Percentiles rank a stretch among this genome's conserved stretches.
These are phyloP conservation scores for Euura saliciscinereae DNA, from an alignment of 1,140 invertebrate species.

Conservation along the genomic window DNA sequence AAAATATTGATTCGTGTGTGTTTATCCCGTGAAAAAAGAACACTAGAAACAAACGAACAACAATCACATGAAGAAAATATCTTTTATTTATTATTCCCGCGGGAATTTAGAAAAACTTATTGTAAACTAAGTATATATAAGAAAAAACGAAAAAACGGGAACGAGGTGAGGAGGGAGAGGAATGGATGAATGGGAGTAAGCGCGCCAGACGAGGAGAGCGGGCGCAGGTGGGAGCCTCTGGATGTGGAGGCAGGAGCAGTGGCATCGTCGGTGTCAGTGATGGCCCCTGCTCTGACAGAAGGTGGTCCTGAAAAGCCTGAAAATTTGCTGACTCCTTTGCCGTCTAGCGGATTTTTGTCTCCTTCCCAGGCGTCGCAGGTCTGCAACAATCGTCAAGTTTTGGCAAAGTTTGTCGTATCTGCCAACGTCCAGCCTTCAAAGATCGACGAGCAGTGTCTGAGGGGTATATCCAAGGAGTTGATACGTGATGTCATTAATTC, in stretches of 20 bases:
- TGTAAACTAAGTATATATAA: not conserved
- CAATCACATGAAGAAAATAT: not conserved
- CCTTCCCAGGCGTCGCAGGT: constrained; percentile 52
- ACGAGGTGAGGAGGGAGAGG: constrained; percentile 28
- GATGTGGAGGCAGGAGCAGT: constrained; percentile 57
- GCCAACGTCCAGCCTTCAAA: constrained; percentile 56
- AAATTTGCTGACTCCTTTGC: constrained; percentile 56
- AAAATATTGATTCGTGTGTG: too few relatives aligned
- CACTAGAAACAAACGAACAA: too few relatives aligned
- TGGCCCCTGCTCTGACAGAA: constrained; percentile 77
- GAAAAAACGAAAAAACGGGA: not conserved
- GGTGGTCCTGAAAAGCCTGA: constrained; percentile 67
- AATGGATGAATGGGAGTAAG: constrained; percentile 69
- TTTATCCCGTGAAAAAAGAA: too few relatives aligned
- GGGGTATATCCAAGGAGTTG: constrained; percentile 54
- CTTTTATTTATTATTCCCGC: not conserved
- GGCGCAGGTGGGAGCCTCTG: constrained; percentile 54
- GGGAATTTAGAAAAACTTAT: not conserved
- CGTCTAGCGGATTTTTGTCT: constrained; percentile 54
- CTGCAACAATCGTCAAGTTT: constrained; percentile 54
- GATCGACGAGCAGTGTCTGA: constrained; percentile 56
- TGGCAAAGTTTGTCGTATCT: constrained; percentile 57
- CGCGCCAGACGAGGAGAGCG: constrained; percentile 10
- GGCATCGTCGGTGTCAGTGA: constrained; percentile 70
- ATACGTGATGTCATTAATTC: constrained; percentile 59